Evolutionary conservation across 2,113 vertebrate species (phyloP).

Genomic region (Corydoras sp.): DNA sequence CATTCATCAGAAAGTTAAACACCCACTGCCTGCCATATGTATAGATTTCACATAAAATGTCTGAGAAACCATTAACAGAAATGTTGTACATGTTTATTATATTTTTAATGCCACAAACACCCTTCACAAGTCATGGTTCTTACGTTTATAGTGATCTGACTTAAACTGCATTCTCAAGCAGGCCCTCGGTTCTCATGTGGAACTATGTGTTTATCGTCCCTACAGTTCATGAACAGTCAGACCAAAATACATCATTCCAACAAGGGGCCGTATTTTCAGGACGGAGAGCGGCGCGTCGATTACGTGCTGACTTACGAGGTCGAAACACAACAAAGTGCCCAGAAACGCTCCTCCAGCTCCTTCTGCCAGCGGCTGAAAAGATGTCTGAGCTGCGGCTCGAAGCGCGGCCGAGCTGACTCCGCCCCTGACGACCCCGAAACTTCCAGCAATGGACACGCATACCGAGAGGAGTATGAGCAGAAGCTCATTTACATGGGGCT

Average conservation of each 20-base stretch:
- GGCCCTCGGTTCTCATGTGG: no score
- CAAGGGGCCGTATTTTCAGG: conserved; percentile 78
- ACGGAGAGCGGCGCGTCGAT: conserved; percentile 82
- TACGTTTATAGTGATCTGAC: no score
- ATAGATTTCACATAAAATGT: no score
- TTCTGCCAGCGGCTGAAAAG: conserved; percentile 51
- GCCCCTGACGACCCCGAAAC: conserved; percentile 66
- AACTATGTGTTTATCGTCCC: no score
- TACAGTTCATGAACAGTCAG: conserved; percentile 73
- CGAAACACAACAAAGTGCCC: conserved; percentile 64
- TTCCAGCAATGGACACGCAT: conserved; percentile 62
- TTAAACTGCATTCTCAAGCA: no score
- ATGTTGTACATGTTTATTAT: no score
- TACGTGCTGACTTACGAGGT: conserved; percentile 87
- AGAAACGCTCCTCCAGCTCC: conserved; percentile 50
- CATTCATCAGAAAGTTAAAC: no score
- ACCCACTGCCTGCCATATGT: no score
- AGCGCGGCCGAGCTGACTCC: conserved; percentile 49
- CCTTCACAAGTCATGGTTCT: no score
- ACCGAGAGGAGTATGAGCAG: conserved; percentile 82
- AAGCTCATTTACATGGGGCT: conserved; percentile 85
- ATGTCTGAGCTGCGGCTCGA: conserved; percentile 51
- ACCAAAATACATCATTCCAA: conserved; percentile 60
- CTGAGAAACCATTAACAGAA: no score
- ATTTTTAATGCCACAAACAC: no score